Base-by-base conservation (phyloP, 2,888 invertebrate species). In the Tetragnatha montana region DNA sequence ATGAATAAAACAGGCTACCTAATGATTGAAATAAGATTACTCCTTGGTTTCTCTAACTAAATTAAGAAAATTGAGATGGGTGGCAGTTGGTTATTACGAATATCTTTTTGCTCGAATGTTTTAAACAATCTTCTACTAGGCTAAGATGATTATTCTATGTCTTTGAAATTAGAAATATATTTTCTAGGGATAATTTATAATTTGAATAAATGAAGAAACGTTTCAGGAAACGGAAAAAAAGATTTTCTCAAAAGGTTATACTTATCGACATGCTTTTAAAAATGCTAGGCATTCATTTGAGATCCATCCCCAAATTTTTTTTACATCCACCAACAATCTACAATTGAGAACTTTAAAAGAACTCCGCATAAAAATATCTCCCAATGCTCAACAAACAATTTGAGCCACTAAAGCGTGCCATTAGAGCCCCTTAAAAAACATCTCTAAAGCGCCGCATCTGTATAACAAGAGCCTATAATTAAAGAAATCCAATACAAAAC, bases 401-500 rank as follows among this genome's bases (percentile, higher is more conserved):
- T 60, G 60, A 78, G 78, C 35, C 80, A 73, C 80, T 49, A 78
- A 76, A 86, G 35, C 79, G 76, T 81, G 78, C 81, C 88, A 82
- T 88, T 88, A 88, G 19, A 35, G 51, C 49, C 49, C 75, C 75
- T 70, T 22, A 12, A 78, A 88, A 82, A 73, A 60, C 19, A 22
- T 84, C 22, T 60, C 12, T 69, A 50, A 87, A 88, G 49, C 49
- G 21, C 81, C 47, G 17, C 75, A 47, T 87, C 75, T 87, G 50
- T 87, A 76, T 87, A 87, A 81, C 81, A 76, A 80, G 71, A 88
- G 73, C 73, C 84, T 84, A 75, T 84, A 75, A 84, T 88, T 88
- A 88, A 69, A 88, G 88, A 84, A 79, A 70, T 84, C 50, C 83
- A 78, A 82, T 82, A 68, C 74, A 60, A 73, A 87, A 71, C 71